Conservation (phyloP, 2,888 invertebrate species). For the Philereme vetulata region DNA sequence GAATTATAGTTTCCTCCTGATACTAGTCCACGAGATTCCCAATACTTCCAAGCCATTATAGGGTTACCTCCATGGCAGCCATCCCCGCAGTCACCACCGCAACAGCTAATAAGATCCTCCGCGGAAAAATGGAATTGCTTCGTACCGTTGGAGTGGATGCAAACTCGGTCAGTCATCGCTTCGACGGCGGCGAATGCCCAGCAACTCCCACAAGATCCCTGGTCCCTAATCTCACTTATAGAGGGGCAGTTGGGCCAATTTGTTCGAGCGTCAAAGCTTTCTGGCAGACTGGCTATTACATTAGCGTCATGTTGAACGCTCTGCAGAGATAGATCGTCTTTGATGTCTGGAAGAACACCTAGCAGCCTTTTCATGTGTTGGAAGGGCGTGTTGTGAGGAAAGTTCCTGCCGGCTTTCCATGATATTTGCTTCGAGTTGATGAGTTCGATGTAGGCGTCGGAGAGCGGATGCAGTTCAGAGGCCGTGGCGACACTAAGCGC, state of each 20-base stretch:
- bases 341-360: constrained; percentile 32
- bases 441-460: constrained; percentile 86
- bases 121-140: constrained; percentile 90
- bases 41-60: background rate
- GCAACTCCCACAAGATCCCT: constrained; percentile 96
- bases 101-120: constrained; percentile 92
- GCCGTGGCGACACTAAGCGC: background rate
- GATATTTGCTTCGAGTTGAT: constrained; percentile 86
- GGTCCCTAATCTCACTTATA: constrained; percentile 91
- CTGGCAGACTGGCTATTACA: constrained; percentile 84
- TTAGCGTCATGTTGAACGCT: constrained; percentile 60
- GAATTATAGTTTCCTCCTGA: constrained; percentile 2
- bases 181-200: constrained; percentile 97
- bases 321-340: constrained; percentile 53
- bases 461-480: constrained; percentile 68
- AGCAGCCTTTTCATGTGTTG: constrained; percentile 43
- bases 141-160: constrained; percentile 90
- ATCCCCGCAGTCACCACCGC: background rate
- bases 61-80: background rate
- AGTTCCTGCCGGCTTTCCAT: constrained; percentile 92
- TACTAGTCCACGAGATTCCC: background rate
- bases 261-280: constrained; percentile 90
- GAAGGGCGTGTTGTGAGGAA: constrained; percentile 78
- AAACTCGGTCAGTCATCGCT: constrained; percentile 94
- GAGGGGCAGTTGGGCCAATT: constrained; percentile 95